Evolutionary conservation across 2,113 vertebrate genomes (phyloP).

Genomic region (Erinaceus europaeus): DNA sequence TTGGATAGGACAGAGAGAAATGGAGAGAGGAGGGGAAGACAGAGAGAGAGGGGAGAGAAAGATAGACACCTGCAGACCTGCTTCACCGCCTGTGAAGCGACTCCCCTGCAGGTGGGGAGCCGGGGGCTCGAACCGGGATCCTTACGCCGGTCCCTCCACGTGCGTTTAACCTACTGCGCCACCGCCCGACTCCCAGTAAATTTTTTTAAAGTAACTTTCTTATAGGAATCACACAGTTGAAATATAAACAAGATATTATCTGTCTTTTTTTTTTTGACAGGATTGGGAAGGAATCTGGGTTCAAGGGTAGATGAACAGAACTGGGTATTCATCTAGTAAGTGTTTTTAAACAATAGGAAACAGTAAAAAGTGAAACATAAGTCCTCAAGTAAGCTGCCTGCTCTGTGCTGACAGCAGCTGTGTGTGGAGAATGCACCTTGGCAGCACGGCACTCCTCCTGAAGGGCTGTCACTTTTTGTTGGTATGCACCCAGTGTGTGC

Average conservation of each 20-base stretch:
- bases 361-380: neutral
- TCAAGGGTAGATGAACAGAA: neutral
- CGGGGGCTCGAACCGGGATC: too few species aligned
- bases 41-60: too few species aligned
- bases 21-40: too few species aligned
- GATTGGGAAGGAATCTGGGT: neutral
- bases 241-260: neutral
- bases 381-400: neutral
- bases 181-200: neutral
- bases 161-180: too few species aligned
- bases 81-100: too few species aligned
- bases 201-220: neutral
- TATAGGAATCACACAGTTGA: conserved; percentile 41
- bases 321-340: neutral
- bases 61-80: too few species aligned
- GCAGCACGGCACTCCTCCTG: conserved; percentile 88
- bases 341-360: neutral
- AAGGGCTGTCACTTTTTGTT: conserved; percentile 85
- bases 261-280: neutral
- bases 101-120: too few species aligned
- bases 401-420: neutral
- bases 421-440: conserved; percentile 82
- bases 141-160: too few species aligned
- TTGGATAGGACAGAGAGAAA: too few species aligned
- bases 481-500: conserved; percentile 81